Conservation (phyloP, 1,140 invertebrate genomes). For the Zophobas atratus region DNA sequence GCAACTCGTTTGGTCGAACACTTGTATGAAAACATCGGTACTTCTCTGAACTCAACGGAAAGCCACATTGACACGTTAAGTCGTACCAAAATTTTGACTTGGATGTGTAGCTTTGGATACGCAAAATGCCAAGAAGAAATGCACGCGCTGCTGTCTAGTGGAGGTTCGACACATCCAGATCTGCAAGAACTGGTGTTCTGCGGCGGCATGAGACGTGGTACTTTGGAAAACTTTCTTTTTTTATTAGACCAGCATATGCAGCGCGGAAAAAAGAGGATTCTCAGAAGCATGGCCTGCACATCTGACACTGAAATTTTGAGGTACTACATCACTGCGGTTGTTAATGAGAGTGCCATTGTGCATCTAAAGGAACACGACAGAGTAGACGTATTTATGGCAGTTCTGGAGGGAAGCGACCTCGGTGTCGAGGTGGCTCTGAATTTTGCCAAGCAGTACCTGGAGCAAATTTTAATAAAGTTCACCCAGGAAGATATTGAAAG, state of each 20-base stretch:
- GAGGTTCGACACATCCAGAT: conserved; percentile 1
- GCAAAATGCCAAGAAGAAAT: conserved; percentile 2
- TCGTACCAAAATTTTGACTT: conserved; percentile 6
- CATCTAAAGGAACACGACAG: neutral
- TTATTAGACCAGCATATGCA: neutral
- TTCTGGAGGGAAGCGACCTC: conserved; percentile 6
- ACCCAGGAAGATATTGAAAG: neutral
- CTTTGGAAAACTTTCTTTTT: neutral
- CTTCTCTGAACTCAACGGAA: neutral
- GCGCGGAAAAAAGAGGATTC: neutral
- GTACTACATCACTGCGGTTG: neutral
- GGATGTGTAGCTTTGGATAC: conserved; percentile 11
- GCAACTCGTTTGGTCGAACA: conserved; percentile 1
- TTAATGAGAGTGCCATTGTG: neutral
- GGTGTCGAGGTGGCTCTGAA: conserved; percentile 3
- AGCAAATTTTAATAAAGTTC: neutral
- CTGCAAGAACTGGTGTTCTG: conserved; percentile 6
- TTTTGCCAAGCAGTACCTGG: conserved; percentile 9
- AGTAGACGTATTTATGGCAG: neutral
- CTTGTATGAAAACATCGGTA: conserved; percentile 7
- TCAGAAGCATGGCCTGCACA: conserved; percentile 19
- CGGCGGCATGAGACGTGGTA: conserved; percentile 1
- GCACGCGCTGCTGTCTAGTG: neutral
- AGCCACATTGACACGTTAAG: neutral
- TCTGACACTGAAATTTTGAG: conserved; percentile 6